Evolutionary conservation across 1,140 invertebrate genomes (phyloP), one percentile per base, ranked within the genome.

Genomic region (Drosophila nigrodunni): DNA sequence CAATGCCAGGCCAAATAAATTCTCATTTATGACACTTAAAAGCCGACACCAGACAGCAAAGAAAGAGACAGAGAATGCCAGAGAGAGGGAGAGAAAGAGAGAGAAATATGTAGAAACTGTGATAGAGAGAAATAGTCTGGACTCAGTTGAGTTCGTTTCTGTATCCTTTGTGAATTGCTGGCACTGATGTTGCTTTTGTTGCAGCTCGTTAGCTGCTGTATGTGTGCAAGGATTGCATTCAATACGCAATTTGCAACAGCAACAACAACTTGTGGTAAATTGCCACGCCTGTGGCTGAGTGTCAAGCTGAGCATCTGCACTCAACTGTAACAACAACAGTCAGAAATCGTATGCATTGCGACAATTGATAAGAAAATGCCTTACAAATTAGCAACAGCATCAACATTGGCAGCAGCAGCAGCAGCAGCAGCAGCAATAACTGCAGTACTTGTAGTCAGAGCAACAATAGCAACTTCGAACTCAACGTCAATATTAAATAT

Each of bases 21-120:
- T 88, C 77, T 88, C 83, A 88, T 88, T 89, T 88, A 88, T 88
- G 83, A 88, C 83, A 89, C 85, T 89, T 88, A 82, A 87, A 87
- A 80, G 83, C 83, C 65, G 59, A 74, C 72, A 74, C 66, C 66
- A 74, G 72, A 69, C 70, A 68, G 39, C 57, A 37, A 34, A 52
- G 7, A 55, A 10, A 18, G n/a, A 37, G n/a, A 3, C 1, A 43
- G 5, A 46, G 8, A 8, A 5, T 21, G 9, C 34, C 2, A 58
- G 39, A 35, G 39, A 65, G 10, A 21, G 10, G 35, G 30, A 13
- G 30, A 21, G 25, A 60, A n/a, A 10, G 15, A 35, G 9, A 55
- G 21, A 6, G 11, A 13, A 10, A 46, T 21, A n/a, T 13, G 21
- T 6, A 44, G 41, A 44, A 9, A 43, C 11, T 7, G 7, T 6